Evolutionary conservation across 2,797 vertebrate species (phyloP), one percentile per base, ranked within the genome.

Genomic region (Calcarius lapponicus): DNA sequence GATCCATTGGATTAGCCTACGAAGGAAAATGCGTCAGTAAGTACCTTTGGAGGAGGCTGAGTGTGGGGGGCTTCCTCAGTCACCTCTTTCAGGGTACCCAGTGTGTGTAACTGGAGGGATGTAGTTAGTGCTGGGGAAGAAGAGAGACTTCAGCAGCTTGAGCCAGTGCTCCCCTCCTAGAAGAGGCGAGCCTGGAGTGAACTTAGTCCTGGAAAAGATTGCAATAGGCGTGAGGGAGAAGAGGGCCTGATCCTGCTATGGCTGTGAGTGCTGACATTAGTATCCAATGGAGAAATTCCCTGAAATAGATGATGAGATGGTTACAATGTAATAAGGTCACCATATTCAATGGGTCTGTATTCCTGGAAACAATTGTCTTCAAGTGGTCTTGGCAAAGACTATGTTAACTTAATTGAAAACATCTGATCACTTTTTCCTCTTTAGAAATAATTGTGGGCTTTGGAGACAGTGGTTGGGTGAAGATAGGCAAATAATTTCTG

Each of bases 1-100:
- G 98, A 95, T 99, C 99, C 40, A 99, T 99, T 60, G 99, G 99
- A 92, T 97, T 99, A 97, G 99, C 99, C 53, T 99, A 99, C 2
- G 99, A 99, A 97, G 99, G 99, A 74, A 99, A 99, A 98, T 99
- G 99, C 97, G 98, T 99, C 98, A 99, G 99, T 99, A 98, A 98
- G 99, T 99, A 97, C 96, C 94, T 82, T 7, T 2, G 53, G 53
- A 6, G 18, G 91, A 90, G 54, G 14, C 28, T 16, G 11, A 56
- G 82, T 40, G 12, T 28, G 31, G 38, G 26, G 19, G 73, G 6
- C 26, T 51, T 47, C 60, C 28, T 67, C 1, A 2, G 6, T 78
- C 16, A 29, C 32, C 62, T 60, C 11, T 75, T 86, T 69, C 38
- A 45, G 51, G 34, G 5, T 34, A 32, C 17, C 5, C 36, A 18